A percentile compares a stretch with the other conserved stretches of the same genome.
phyloP scores from a whole-genome alignment of 1,140 invertebrate genomes.

The Bombus polaris region DNA sequence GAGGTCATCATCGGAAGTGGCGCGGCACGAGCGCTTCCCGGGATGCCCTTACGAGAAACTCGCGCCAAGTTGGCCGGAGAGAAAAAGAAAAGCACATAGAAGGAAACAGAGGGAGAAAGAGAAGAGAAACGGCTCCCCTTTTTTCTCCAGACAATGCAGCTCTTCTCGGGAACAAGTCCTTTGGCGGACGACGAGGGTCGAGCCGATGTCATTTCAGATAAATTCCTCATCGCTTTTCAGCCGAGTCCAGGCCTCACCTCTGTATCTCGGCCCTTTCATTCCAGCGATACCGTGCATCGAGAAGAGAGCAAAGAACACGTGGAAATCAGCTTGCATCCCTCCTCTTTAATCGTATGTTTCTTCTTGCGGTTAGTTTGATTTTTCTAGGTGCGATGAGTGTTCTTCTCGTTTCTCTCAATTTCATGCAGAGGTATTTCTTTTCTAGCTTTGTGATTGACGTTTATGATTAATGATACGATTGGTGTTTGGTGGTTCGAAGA shows the following conservation, averaged over 20 bases:
- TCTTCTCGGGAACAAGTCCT: constrained; percentile 61
- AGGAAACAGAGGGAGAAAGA: not conserved
- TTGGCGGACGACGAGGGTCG: constrained; percentile 66
- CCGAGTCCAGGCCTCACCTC: constrained; percentile 49
- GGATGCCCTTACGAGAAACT: not conserved
- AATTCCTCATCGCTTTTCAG: constrained; percentile 76
- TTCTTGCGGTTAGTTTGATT: not conserved
- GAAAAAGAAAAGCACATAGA: not conserved
- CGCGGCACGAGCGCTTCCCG: constrained; percentile 28
- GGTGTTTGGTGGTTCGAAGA: too few species aligned
- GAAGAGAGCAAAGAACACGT: constrained; percentile 19
- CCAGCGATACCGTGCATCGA: constrained; percentile 21
- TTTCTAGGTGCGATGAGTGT: not conserved
- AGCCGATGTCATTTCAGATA: constrained; percentile 82
- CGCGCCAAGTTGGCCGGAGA: not conserved
- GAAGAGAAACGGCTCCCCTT: constrained; percentile 22
- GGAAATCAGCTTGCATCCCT: constrained; percentile 16
- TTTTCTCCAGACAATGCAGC: constrained; percentile 41
- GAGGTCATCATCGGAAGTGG: constrained; percentile 44
- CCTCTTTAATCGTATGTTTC: constrained; percentile 31
- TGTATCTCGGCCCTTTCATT: constrained; percentile 21
- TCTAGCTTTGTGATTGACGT: not conserved
- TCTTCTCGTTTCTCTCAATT: not conserved
- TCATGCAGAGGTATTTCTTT: not conserved
- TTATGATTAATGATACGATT: not conserved